Evolutionary conservation across 2,888 invertebrate genomes (phyloP).

Genomic region (Odontomyia ornata): DNA sequence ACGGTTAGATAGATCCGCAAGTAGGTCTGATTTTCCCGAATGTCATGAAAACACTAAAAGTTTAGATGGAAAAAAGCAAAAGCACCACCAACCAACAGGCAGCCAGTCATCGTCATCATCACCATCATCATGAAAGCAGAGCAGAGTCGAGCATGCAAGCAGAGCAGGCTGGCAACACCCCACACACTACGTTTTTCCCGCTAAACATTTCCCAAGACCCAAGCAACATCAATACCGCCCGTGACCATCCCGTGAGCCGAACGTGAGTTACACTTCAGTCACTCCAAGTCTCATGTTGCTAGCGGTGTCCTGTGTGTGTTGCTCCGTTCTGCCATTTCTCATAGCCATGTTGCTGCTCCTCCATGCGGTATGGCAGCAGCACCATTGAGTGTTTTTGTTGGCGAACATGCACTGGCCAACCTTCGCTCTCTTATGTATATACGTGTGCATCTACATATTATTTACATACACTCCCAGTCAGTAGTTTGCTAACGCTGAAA

Average conservation of each 20-base stretch:
- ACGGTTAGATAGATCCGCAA: slow-evolving; percentile 14
- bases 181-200: slow-evolving; percentile 37
- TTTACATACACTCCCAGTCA: slow-evolving; percentile 20
- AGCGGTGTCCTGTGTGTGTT: neutral
- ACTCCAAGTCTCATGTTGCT: slow-evolving; percentile 28
- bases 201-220: slow-evolving; percentile 39
- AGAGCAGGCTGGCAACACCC: slow-evolving; percentile 39
- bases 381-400: neutral
- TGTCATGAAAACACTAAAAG: slow-evolving; percentile 57
- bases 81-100: slow-evolving; percentile 43
- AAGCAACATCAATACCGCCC: slow-evolving; percentile 39
- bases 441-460: neutral
- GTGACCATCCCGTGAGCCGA: slow-evolving; percentile 38
- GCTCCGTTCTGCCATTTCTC: neutral
- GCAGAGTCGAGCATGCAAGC: neutral
- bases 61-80: slow-evolving; percentile 51
- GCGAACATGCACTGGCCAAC: slow-evolving; percentile 34
- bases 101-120: neutral
- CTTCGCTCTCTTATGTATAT: slow-evolving; percentile 9
- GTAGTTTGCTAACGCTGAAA: neutral
- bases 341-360: neutral
- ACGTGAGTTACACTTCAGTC: slow-evolving; percentile 1
- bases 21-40: slow-evolving; percentile 56
- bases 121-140: slow-evolving; percentile 8
- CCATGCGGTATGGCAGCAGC: neutral